Conservation (phyloP, 2,113 vertebrate genomes). For the Myanophis thanlyinensis region DNA sequence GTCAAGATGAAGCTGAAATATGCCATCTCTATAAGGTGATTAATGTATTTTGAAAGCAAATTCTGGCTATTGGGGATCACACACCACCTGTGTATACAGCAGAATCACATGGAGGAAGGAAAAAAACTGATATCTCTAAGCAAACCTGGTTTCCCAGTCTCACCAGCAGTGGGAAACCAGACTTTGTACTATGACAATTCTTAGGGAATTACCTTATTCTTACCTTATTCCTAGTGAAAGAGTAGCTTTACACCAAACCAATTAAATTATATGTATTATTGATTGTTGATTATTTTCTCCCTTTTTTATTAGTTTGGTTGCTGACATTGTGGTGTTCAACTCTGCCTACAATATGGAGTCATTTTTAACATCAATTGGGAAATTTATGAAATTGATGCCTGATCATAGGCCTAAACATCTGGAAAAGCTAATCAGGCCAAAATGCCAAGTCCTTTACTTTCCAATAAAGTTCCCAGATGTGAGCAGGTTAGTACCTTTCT, state of each 20-base stretch:
- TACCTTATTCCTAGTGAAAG: not conserved
- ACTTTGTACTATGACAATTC: not conserved
- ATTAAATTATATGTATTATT: not conserved
- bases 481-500: conserved; percentile 79
- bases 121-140: not conserved
- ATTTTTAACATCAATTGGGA: conserved; percentile 84
- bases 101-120: not conserved
- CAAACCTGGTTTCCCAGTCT: not conserved
- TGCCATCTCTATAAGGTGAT: not conserved
- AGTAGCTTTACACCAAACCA: not conserved
- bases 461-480: conserved; percentile 87
- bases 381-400: conserved; percentile 91
- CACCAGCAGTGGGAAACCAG: not conserved
- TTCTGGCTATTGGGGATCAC: not conserved
- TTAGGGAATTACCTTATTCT: not conserved
- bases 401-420: conserved; percentile 89
- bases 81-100: not conserved
- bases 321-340: conserved; percentile 90
- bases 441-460: conserved; percentile 88
- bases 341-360: conserved; percentile 93
- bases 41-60: not conserved
- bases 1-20: not conserved
- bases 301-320: conserved; percentile 82
- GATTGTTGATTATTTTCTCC: conserved; percentile 2
- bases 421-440: conserved; percentile 84